Evolutionary conservation across 2,888 invertebrate species (phyloP).

Genomic region (Tubulanus polymorphus): DNA sequence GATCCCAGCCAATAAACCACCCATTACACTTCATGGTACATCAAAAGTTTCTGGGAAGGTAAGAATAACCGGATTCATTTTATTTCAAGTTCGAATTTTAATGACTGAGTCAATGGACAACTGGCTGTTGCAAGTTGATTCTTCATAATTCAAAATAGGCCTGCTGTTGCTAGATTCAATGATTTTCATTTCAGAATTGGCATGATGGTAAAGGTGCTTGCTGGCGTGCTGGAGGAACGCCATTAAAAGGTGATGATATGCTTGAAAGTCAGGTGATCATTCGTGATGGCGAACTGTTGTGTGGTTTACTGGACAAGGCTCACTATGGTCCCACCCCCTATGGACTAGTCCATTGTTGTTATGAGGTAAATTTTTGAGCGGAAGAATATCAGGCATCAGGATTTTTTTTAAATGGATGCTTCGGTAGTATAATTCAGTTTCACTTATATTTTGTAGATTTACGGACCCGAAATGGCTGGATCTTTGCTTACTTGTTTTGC

Average conservation of each 20-base stretch:
- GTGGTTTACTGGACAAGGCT: constrained; percentile 91
- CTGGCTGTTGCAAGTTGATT: too few relatives aligned
- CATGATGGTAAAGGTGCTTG: neutral
- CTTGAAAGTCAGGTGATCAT: constrained; percentile 90
- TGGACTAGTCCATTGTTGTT: constrained; percentile 90
- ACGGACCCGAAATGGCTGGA: constrained; percentile 82
- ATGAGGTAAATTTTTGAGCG: constrained; percentile 61
- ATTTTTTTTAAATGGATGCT: neutral
- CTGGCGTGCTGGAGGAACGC: neutral
- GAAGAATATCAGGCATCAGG: neutral
- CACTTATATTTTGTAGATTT: constrained; percentile 61
- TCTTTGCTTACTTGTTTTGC: constrained; percentile 83
- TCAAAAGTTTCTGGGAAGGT: constrained; percentile 66
- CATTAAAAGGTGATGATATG: constrained; percentile 58
- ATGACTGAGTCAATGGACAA: too few relatives aligned
- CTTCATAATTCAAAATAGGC: neutral
- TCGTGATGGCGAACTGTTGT: constrained; percentile 78
- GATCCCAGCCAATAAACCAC: constrained; percentile 55
- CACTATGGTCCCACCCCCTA: constrained; percentile 94
- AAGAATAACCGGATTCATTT: too few relatives aligned
- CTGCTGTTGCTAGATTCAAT: too few relatives aligned
- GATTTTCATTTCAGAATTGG: neutral
- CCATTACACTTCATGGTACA: constrained; percentile 66
- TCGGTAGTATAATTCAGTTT: neutral
- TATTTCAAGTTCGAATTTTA: too few relatives aligned